These are phyloP conservation scores for Herpetotheres cachinnans DNA, from an alignment of 2,113 vertebrate genomes.

Conservation along the genomic window DNA sequence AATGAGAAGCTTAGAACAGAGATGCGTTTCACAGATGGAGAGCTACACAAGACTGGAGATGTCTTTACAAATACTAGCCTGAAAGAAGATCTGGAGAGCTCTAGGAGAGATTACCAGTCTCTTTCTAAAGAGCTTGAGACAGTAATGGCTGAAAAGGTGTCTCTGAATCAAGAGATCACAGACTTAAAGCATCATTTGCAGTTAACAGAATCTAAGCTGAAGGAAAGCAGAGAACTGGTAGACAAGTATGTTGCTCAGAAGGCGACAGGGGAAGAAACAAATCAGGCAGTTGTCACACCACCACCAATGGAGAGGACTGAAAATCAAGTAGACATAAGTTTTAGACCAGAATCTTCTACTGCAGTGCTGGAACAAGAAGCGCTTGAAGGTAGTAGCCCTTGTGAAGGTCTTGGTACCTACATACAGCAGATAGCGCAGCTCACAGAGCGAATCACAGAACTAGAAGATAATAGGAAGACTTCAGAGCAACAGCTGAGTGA, in stretches of 20 bases:
- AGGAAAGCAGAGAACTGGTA: slow-evolving; percentile 13
- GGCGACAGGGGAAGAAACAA: slow-evolving; percentile 25
- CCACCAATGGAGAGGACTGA: background rate
- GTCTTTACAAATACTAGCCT: slow-evolving; percentile 6
- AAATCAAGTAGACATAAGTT: background rate
- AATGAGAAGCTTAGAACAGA: slow-evolving; percentile 84
- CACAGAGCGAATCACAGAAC: slow-evolving; percentile 45
- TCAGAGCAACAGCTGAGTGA: slow-evolving; percentile 43
- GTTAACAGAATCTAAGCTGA: slow-evolving; percentile 41
- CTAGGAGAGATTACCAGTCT: slow-evolving; percentile 27
- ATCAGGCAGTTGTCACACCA: background rate
- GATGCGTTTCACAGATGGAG: background rate
- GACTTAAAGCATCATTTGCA: slow-evolving; percentile 66
- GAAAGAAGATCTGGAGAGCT: slow-evolving; percentile 66
- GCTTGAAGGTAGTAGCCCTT: background rate
- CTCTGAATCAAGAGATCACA: slow-evolving; percentile 56
- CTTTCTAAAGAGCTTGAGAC: slow-evolving; percentile 62
- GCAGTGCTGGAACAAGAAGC: background rate
- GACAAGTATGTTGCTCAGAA: slow-evolving; percentile 7
- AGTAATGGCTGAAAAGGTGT: slow-evolving; percentile 64
- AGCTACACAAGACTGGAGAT: slow-evolving; percentile 18
- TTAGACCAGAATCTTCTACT: background rate
- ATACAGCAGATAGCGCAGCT: slow-evolving; percentile 61
- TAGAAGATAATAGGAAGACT: slow-evolving; percentile 51
- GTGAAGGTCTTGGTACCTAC: slow-evolving; percentile 25